Conservation (phyloP, 2,888 invertebrate species). For the Cantharis rufa region DNA sequence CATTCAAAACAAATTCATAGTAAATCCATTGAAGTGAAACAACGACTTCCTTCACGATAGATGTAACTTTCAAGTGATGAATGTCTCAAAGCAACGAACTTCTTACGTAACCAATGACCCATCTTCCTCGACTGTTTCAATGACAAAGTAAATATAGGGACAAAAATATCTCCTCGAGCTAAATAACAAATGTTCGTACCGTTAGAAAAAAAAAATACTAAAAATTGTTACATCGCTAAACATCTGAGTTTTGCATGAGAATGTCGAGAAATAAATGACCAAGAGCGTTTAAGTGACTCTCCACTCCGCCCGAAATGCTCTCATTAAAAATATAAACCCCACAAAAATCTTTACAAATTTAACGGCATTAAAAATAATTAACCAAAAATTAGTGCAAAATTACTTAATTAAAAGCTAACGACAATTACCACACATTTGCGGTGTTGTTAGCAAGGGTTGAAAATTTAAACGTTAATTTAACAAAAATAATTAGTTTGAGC, state of each 20-base stretch:
- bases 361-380: not conserved
- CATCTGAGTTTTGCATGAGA: not conserved
- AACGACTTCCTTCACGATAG: slow-evolving; percentile 29
- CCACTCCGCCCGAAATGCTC: not conserved
- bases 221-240: not conserved
- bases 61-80: slow-evolving; percentile 31
- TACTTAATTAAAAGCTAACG: not conserved
- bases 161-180: slow-evolving; percentile 17
- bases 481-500: not conserved
- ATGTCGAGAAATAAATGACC: not conserved
- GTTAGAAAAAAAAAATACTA: not conserved
- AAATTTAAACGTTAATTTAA: not conserved
- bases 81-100: slow-evolving; percentile 30
- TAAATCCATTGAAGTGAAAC: slow-evolving; percentile 30
- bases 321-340: not conserved
- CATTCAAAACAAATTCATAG: slow-evolving; percentile 21
- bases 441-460: not conserved
- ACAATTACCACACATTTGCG: not conserved
- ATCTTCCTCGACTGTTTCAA: slow-evolving; percentile 28
- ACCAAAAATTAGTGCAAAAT: not conserved
- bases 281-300: not conserved
- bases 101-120: slow-evolving; percentile 34
- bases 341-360: not conserved
- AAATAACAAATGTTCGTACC: not conserved
- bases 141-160: slow-evolving; percentile 33